Conservation (phyloP, 2,113 vertebrate species). For the Tychaedon coryphoeus region DNA sequence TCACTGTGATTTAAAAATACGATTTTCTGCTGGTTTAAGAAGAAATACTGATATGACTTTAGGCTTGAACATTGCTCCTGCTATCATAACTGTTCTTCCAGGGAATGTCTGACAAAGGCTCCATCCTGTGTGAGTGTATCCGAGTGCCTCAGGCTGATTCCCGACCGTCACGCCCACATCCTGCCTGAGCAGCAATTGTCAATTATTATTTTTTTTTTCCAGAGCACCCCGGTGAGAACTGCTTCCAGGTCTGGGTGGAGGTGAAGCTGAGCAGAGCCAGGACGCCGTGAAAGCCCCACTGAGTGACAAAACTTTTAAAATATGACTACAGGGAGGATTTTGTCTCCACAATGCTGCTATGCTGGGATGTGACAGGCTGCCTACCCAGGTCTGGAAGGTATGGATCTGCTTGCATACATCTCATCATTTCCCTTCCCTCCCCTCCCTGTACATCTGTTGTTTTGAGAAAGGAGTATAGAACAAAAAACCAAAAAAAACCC, state of each 20-base stretch:
- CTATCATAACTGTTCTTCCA: background rate
- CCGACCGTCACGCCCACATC: background rate
- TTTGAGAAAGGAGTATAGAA: background rate
- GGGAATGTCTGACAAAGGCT: background rate
- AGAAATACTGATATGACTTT: background rate
- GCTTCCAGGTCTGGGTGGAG: constrained; percentile 36
- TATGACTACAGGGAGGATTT: constrained; percentile 31
- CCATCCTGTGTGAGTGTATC: background rate
- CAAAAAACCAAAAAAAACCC: background rate
- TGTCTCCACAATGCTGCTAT: constrained; percentile 19
- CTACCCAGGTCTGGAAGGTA: constrained; percentile 41
- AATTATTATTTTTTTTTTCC: background rate
- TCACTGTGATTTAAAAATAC: background rate
- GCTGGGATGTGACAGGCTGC: constrained; percentile 30
- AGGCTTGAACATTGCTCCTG: background rate
- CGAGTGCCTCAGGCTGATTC: background rate
- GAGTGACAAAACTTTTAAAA: background rate
- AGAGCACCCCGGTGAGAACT: constrained; percentile 2
- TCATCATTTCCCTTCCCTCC: background rate
- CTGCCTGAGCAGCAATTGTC: background rate
- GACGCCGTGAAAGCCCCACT: background rate
- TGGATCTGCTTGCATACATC: background rate
- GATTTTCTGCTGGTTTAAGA: background rate
- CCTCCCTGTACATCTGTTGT: background rate
- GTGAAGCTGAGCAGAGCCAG: background rate